A percentile compares a stretch with the other conserved stretches of the same genome.
Evolutionary conservation across 2,797 vertebrate species (phyloP).

Genomic region (Urocyon cinereoargenteus): DNA sequence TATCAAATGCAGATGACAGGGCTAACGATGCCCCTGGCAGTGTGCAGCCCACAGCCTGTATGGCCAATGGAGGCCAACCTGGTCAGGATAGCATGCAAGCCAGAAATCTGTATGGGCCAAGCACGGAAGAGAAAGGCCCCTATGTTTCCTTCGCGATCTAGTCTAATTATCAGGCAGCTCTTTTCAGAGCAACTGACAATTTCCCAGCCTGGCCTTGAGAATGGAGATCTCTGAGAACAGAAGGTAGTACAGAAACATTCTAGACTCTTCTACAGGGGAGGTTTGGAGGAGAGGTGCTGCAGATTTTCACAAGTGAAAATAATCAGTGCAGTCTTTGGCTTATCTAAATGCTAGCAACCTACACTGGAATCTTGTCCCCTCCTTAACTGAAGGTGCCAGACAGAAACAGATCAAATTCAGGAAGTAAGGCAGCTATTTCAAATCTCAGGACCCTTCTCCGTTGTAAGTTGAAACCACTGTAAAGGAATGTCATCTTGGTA

Average conservation of each 20-base stretch:
- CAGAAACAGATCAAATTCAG: neutral
- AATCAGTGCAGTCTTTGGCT: neutral
- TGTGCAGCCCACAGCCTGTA: fast-evolving
- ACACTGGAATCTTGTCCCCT: neutral
- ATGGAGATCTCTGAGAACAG: neutral
- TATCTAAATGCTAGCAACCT: neutral
- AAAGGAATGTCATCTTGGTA: neutral
- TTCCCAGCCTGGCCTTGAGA: neutral
- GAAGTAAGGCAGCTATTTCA: neutral
- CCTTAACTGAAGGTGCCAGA: neutral
- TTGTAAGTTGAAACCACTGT: neutral
- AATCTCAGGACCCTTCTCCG: neutral
- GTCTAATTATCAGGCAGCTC: neutral
- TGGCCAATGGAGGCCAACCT: neutral
- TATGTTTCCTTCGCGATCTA: neutral
- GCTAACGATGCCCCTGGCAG: neutral
- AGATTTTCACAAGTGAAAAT: neutral
- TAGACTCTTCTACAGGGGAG: neutral
- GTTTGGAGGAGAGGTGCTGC: neutral
- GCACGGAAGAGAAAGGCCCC: neutral
- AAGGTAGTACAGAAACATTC: neutral
- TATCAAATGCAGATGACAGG: neutral
- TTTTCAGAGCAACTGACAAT: neutral
- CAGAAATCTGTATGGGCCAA: neutral
- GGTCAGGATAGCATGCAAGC: neutral